A percentile compares a stretch with the other conserved stretches of the same genome.
Conservation (phyloP, 92 coral and sea anemone genomes). For the Siderastrea radians region DNA sequence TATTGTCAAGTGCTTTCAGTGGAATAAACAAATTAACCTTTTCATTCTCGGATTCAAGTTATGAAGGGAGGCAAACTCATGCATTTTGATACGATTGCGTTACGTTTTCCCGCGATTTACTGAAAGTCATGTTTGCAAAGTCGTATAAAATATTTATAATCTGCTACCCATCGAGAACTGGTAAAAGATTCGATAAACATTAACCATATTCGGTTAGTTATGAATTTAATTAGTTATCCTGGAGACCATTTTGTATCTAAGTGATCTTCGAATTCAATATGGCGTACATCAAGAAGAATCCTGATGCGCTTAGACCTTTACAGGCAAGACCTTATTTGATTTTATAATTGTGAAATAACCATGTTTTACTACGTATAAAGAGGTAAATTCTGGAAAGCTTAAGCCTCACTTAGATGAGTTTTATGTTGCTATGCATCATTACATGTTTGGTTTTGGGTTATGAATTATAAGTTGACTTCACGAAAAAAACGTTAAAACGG, state of each 20-base stretch:
- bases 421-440: background rate
- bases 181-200: slow-evolving; percentile 81
- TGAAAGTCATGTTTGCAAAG: background rate
- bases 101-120: background rate
- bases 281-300: slow-evolving; percentile 99
- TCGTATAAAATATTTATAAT: slow-evolving; percentile 33
- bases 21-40: background rate
- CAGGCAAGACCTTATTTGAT: slow-evolving; percentile 82
- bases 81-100: no score
- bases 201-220: slow-evolving; percentile 68
- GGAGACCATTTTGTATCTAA: slow-evolving; percentile 50
- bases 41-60: background rate
- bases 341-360: background rate
- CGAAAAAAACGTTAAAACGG: no score
- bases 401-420: background rate
- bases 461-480: background rate
- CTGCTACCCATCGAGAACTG: slow-evolving; percentile 15
- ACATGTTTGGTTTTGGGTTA: background rate
- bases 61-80: background rate
- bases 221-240: slow-evolving; percentile 70
- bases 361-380: background rate
- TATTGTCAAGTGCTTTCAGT: background rate
- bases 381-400: background rate
- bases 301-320: slow-evolving; percentile 89
- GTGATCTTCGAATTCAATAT: slow-evolving; percentile 74